Evolutionary conservation across 2,113 vertebrate genomes (phyloP).

Genomic region (Bettongia penicillata): DNA sequence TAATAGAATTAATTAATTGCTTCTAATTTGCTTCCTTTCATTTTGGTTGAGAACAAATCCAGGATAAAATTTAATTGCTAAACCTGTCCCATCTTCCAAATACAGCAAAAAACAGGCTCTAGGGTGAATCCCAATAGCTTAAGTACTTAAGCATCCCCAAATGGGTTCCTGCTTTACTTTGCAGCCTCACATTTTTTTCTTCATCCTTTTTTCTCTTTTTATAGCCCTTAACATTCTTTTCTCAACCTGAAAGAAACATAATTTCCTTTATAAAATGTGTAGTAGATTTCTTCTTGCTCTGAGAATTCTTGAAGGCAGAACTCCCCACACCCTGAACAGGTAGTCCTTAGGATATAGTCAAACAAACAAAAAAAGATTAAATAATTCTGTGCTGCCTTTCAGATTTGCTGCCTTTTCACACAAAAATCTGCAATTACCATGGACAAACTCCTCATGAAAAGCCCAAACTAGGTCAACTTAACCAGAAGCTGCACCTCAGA

Average conservation of each 20-base stretch:
- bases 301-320: not conserved
- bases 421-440: not conserved
- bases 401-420: not conserved
- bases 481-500: conserved; percentile 19
- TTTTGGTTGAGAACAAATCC: not conserved
- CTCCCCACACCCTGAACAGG: not conserved
- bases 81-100: not conserved
- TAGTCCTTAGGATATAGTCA: not conserved
- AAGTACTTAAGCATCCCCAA: not conserved
- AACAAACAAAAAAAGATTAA: not conserved
- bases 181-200: not conserved
- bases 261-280: not conserved
- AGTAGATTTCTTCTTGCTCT: not conserved
- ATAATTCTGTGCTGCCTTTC: not conserved
- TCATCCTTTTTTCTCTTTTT: not conserved
- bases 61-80: not conserved
- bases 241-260: not conserved
- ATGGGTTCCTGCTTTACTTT: not conserved
- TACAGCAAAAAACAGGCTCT: not conserved
- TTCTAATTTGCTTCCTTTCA: not conserved
- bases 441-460: conserved; percentile 32
- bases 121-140: not conserved
- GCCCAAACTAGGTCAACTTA: not conserved
- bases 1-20: no score
- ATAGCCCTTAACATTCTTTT: not conserved